Base-by-base conservation (phyloP, 2,797 vertebrate species). In the Periparus ater region DNA sequence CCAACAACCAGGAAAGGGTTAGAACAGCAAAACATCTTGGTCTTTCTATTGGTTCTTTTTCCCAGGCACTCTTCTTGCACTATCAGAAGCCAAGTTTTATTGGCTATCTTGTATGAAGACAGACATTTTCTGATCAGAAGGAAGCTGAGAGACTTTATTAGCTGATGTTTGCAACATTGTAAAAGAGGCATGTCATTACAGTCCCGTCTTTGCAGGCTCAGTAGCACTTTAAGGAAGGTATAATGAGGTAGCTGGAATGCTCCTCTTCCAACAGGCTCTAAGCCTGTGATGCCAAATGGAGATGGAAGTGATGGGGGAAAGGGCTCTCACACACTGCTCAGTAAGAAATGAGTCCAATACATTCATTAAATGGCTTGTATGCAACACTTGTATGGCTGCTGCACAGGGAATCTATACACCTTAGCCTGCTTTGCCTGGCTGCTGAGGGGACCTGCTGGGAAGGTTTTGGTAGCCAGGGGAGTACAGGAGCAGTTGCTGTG, bases 191-290 rank as follows among this genome's bases (percentile, higher is more conserved):
- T 3, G 27, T 34, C 26, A 6, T 32, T 57, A 6, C 11, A 72
- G 32, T 58, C 8, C 6, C 2, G 9, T 22, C 13, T 7, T 22
- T 1, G 0, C 17, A 34, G 19, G 20, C 47, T n/a, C 10, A 3
- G 20, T 13, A 29, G 4, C 21, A 50, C 5, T 51, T 45, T 20
- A 34, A 62, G 26, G 34, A 57, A 54, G 11, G 9, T 50, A 4
- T 36, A 50, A 68, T 18, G 42, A 65, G 17, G 12, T 4, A 11
- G 9, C 11, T 4, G 17, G 51, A 34, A 27, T 10, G 10, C 12
- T 84, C 6, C 13, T 81, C 54, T 58, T 73, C 36, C 30, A 8
- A 1, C 1, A 4, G 30, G 14, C 22, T 87, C 66, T 60, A 40
- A 54, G 40, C 34, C 7, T 50, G 18, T 17, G 32, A 8, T 74